phyloP scores from a whole-genome alignment of 1,140 invertebrate genomes.

The Anthonomus grandis region DNA sequence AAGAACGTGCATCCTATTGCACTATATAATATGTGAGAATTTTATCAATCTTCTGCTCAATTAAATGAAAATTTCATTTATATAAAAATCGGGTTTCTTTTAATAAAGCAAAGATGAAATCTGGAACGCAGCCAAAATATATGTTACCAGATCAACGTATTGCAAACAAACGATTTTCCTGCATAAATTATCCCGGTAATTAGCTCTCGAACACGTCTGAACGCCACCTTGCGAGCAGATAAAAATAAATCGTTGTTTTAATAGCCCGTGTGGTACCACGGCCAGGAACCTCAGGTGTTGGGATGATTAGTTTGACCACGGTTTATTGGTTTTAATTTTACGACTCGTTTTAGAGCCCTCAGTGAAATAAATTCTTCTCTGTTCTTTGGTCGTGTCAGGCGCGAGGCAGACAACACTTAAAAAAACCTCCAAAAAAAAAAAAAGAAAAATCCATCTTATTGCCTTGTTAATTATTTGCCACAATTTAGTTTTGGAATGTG shows the following conservation, averaged over 20 bases:
- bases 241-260: conserved; percentile 30
- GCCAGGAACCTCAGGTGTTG: conserved; percentile 16
- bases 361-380: conserved; percentile 13
- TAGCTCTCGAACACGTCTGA: conserved; percentile 30
- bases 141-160: conserved; percentile 31
- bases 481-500: too few relatives aligned
- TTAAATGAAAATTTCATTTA: too few relatives aligned
- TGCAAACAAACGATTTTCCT: conserved; percentile 33
- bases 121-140: conserved; percentile 7
- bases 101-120: neutral
- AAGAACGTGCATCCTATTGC: too few relatives aligned
- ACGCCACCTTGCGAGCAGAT: conserved; percentile 26
- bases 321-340: conserved; percentile 26
- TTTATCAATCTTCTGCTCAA: too few relatives aligned
- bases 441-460: too few relatives aligned
- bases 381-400: neutral
- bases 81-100: too few relatives aligned
- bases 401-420: too few relatives aligned
- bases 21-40: too few relatives aligned
- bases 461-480: too few relatives aligned
- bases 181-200: conserved; percentile 36
- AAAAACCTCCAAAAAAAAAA: too few relatives aligned
- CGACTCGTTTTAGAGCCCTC: conserved; percentile 7
- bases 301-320: conserved; percentile 21
- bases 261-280: conserved; percentile 18